Conservation (phyloP, 2,113 vertebrate genomes). For the Anolis carolinensis region DNA sequence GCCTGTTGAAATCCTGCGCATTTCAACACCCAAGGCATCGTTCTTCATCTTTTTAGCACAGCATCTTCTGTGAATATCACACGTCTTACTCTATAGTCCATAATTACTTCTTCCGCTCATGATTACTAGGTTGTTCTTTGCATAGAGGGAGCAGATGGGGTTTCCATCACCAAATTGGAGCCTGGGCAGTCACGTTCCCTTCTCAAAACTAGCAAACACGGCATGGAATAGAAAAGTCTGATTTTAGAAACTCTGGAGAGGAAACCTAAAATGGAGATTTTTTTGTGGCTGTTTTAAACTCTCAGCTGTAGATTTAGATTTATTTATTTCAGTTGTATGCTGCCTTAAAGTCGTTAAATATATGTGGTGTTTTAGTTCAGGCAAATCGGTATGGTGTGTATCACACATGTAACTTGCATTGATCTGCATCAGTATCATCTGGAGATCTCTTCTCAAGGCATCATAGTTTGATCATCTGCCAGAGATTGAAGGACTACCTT, state of each 20-base stretch:
- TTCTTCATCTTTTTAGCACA: neutral
- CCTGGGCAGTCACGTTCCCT: neutral
- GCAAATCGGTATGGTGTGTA: neutral
- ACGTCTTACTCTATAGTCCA: neutral
- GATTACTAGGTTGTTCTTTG: neutral
- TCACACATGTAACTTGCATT: neutral
- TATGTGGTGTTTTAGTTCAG: neutral
- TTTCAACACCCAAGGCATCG: neutral
- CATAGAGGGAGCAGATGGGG: neutral
- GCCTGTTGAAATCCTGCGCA: conserved; percentile 14
- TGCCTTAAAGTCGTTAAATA: conserved; percentile 5
- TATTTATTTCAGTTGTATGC: fast-evolving
- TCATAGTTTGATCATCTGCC: too few relatives aligned
- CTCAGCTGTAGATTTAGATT: neutral
- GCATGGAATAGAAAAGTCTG: neutral
- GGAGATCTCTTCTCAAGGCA: neutral
- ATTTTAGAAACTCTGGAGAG: neutral
- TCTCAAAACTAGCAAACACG: too few relatives aligned
- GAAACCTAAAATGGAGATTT: neutral
- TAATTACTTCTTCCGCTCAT: neutral
- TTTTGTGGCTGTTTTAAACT: neutral
- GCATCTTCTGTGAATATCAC: neutral
- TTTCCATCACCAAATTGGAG: neutral
- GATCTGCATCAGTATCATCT: too few relatives aligned
- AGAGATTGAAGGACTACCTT: too few relatives aligned